Evolutionary conservation across 2,113 vertebrate species (phyloP), one percentile per base, ranked within the genome.

Genomic region (Ursus arctos): DNA sequence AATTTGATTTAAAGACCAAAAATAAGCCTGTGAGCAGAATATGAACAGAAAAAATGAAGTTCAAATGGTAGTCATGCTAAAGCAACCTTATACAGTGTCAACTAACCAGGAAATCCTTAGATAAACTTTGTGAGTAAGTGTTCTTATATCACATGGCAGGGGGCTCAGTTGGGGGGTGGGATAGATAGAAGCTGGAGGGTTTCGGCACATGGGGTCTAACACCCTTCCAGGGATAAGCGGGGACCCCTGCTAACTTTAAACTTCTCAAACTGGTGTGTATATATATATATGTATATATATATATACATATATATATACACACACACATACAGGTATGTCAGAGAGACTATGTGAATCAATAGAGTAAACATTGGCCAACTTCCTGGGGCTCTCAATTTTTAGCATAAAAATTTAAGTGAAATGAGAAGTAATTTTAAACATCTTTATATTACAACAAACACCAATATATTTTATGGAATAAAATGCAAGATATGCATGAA

Each of bases 401-500:
- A 95, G 31, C 67, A 94, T 95, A 94, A 90, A 97, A 83, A 36
- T 90, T 69, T 94, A 49, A 92, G 22, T 71, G 33, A 92, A 84
- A 36, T 85, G 61, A 80, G 90, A 90, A 83, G 67, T 65, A 92
- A 95, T 74, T 97, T 94, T 69, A 90, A 97, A 55, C 13, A 88
- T 94, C 96, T 95, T 97, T 85, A 49, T 83, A 92, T 92, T 94
- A 88, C 22, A 92, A 91, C 26, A 95, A 97, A 88, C 33, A 86
- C 67, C 87, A 95, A 74, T 74, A 63, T 43, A 63, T 83, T 55
- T 83, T 55, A 67, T 94, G 49, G 13, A 92, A 86, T 92, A 95
- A 96, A 97, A 95, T 95, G 40, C 26, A 94, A 97, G 59, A 84
- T 94, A 92, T 65, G 67, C 91, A 94, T 95, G 61, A 80, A 85